Base-by-base conservation (phyloP, 30 jellyfish, hydroid and myxozoan species). In the Hydra vulgaris region DNA sequence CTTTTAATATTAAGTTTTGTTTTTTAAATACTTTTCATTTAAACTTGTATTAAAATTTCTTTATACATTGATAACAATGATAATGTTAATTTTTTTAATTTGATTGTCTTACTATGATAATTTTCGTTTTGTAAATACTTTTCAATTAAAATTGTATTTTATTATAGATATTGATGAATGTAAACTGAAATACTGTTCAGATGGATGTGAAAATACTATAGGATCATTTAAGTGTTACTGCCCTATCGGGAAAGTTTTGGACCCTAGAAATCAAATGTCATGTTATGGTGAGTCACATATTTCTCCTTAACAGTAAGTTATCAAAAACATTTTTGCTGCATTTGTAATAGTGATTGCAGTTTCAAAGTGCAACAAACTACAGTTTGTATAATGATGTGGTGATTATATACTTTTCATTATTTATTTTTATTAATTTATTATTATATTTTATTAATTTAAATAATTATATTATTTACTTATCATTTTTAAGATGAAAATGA, bases 211-310 rank as follows among this genome's bases (percentile, higher is more conserved):
- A 74, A 89, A 92, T 74, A 89, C 85, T 1, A 88, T 74, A 0
- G 95, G 95, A 8, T 91, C 96, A 0, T 92, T 75, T 76, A 87
- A 88, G 23, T 92, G 98, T 53, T 86, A 74, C 26, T 91, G 98
- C 27, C 98, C 96, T 4, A 69, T 56, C 17, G 85, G 85, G 7
- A 78, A 78, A 61, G 5, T 40, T 19, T 24, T 78, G 54, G 56
- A 40, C 61, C 61, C 72, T 54, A 7, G 83, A 21, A 70, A 75
- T 52, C 40, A 25, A n/a, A 78, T 24, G 18, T 18, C 7, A 7
- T 78, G 85, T 61, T 54, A 40, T 23, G 85, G 79, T 53, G 8
- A 53, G 79, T 21, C 15, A 7, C 8, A 15, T 70, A 22, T 7
- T 7, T 7, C 15, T 22, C 15, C 15, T 70, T 22, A 70, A 8